phyloP scores from a whole-genome alignment of 2,797 vertebrate genomes.

The Brotogeris chrysoptera region DNA sequence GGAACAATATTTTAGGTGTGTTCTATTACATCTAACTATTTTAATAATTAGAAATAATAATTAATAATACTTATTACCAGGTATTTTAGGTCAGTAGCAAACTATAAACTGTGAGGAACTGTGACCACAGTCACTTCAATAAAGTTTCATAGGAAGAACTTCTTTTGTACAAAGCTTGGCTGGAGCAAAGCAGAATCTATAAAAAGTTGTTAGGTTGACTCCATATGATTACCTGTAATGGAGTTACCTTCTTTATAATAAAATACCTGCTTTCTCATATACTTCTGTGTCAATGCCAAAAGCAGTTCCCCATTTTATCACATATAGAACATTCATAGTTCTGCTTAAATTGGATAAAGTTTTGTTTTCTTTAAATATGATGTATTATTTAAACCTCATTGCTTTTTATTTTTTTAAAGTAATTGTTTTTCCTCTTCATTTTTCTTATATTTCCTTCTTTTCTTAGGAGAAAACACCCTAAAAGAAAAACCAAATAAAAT shows the following conservation, averaged over 20 bases:
- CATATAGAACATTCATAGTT: neutral
- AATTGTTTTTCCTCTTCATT: neutral
- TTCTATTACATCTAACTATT: neutral
- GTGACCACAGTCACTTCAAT: neutral
- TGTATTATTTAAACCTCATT: neutral
- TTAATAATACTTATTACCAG: neutral
- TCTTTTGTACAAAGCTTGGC: neutral
- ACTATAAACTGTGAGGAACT: neutral
- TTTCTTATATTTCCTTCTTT: neutral
- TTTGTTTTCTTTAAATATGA: neutral
- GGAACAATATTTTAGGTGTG: neutral
- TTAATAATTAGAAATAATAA: neutral
- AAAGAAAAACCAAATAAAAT: neutral
- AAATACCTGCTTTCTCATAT: neutral
- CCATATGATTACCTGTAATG: neutral
- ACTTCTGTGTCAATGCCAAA: neutral
- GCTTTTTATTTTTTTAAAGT: neutral
- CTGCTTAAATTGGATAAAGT: neutral
- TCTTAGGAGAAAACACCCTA: neutral
- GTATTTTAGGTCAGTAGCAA: neutral
- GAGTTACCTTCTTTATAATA: neutral
- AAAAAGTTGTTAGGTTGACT: neutral
- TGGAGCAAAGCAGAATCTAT: neutral
- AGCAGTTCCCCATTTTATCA: neutral
- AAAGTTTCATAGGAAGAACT: slow-evolving; percentile 12